Base-by-base conservation (phyloP, 2,113 vertebrate species). In the Oriolus oriolus region DNA sequence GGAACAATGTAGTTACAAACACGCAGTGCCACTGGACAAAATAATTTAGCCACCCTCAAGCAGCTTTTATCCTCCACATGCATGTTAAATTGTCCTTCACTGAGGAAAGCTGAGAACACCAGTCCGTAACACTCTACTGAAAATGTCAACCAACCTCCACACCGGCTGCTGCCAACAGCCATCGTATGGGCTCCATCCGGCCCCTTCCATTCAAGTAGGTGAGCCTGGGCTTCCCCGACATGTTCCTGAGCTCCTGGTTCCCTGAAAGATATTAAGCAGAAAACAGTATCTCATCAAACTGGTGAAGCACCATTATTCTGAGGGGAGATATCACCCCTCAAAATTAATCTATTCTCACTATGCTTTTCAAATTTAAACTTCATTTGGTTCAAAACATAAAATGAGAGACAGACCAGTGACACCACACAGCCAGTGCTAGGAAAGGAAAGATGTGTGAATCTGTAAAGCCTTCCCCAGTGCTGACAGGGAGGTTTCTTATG, bases 161-260 rank as follows among this genome's bases (percentile, higher is more conserved):
- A 1, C 97, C 98, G 1, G 98, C 98, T n/a, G 97, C 98, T 4
- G 99, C 97, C 82, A 99, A 44, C 31, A 99, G 96, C 99, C 99
- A 99, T n/a, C 99, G 97, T 23, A 99, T 61, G 4, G 99, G 89
- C 95, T 99, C 99, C 99, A 99, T 99, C 53, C 96, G 97, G 26
- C 99, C 99, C 96, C 99, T 98, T 17, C 99, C 98, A 59, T 99
- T 97, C 4, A 98, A 94, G 87, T 99, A 99, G 77, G 98, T 91
- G 35, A 99, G 96, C 27, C 98, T 98, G 78, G 98, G 98, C 93
- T 98, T 99, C 45, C 30, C 97, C 2, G 98, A 84, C 99, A 99
- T 99, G 78, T 30, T 82, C 61, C 68, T 9, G 64, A 63, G 49
- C 66, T 82, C 41, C 66, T 33, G 39, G 22, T 44, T 90, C 70